phyloP scores from a whole-genome alignment of 2,113 vertebrate genomes.

The Ailuropoda melanoleuca region DNA sequence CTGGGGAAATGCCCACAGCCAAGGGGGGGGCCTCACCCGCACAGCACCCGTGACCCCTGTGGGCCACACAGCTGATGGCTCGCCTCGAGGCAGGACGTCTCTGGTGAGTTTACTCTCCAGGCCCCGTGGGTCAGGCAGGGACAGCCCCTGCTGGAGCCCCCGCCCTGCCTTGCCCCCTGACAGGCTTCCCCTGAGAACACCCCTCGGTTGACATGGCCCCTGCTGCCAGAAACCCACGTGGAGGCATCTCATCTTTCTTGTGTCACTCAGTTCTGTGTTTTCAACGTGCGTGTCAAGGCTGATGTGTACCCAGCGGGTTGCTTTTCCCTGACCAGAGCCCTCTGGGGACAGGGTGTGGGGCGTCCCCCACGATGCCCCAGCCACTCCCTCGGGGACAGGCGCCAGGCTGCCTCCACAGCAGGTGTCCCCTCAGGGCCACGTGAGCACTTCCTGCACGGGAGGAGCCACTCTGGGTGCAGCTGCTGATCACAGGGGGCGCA shows the following conservation, averaged over 20 bases:
- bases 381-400: not conserved
- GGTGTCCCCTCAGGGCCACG: not conserved
- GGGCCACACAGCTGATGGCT: not conserved
- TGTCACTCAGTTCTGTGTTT: not conserved
- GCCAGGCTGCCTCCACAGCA: not conserved
- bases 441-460: not conserved
- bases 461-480: not conserved
- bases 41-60: not conserved
- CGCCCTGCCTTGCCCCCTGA: not conserved
- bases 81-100: not conserved
- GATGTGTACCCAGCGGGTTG: fast-evolving
- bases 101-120: not conserved
- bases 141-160: not conserved
- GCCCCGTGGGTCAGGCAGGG: not conserved
- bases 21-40: not conserved
- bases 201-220: not conserved
- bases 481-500: fast-evolving
- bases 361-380: fast-evolving
- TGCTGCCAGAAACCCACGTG: not conserved
- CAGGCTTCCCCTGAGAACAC: not conserved
- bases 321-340: not conserved
- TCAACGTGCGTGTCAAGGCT: fast-evolving
- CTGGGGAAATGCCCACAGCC: not conserved
- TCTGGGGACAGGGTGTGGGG: not conserved
- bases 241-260: not conserved